Conservation (phyloP, 2,888 invertebrate species). For the Apantesis nais region DNA sequence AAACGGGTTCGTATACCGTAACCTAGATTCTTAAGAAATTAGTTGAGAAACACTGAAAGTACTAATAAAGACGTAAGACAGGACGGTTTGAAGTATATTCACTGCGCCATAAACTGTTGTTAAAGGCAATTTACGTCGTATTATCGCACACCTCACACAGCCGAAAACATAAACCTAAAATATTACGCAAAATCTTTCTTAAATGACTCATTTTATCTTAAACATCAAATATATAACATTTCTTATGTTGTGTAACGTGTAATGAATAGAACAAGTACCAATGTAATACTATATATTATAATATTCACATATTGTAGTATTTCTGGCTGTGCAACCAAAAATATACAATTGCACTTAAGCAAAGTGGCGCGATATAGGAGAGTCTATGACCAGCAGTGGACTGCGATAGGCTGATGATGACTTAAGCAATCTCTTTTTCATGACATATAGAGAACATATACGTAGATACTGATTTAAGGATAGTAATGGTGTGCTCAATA, state of each 20-base stretch:
- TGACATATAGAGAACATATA: too few species aligned
- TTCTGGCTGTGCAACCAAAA: background rate
- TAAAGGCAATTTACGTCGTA: conserved; percentile 57
- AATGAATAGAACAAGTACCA: background rate
- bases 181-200: conserved; percentile 41
- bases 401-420: too few species aligned
- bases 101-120: conserved; percentile 54
- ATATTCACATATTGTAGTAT: background rate
- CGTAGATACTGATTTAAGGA: too few species aligned
- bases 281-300: background rate
- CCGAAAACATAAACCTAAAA: conserved; percentile 43
- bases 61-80: conserved; percentile 44
- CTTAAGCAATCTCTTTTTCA: too few species aligned
- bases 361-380: too few species aligned
- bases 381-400: too few species aligned
- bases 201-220: conserved; percentile 36
- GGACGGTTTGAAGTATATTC: conserved; percentile 49
- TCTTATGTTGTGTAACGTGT: conserved; percentile 27
- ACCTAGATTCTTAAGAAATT: conserved; percentile 47
- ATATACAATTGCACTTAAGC: too few species aligned
- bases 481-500: too few species aligned
- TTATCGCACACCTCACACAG: conserved; percentile 52
- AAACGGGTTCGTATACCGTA: conserved; percentile 28
- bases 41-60: conserved; percentile 29
- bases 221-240: conserved; percentile 38